Base-by-base conservation (phyloP, 2,113 vertebrate genomes). In the Mionectes macconnelli region DNA sequence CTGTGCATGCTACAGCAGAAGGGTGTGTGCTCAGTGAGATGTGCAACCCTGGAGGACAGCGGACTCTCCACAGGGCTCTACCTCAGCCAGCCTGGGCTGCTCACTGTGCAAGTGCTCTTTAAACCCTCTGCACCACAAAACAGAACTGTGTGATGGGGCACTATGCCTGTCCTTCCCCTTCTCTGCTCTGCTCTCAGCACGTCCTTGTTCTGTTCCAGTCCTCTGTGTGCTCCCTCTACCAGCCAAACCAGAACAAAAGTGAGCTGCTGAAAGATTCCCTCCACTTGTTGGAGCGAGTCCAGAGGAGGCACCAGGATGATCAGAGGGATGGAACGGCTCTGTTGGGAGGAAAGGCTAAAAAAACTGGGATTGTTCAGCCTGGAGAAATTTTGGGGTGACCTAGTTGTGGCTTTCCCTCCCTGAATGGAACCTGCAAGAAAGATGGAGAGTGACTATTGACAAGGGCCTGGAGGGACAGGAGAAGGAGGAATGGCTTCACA, bases 231-330 rank as follows among this genome's bases (percentile, higher is more conserved):
- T n/a, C 5, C 18, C n/a, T 67, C 24, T 33, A 12, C 8, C 24
- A 77, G 33, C 17, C 59, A 69, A 73, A n/a, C 5, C n/a, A 35
- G 4, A 56, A 50, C 59, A 40, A 35, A 33, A 25, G 3, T 50
- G 21, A 78, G 5, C 30, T n/a, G 17, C 0, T n/a, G 56, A 60
- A 78, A 89, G 84, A 52, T 24, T 72, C 25, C 16, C 55, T 31
- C 23, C 7, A 8, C 28, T 47, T 62, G 47, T 2, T 35, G 47
- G 0, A 4, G 13, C 0, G 5, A 75, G 62, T 30, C 53, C 78
- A 68, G 62, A 47, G 78, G 14, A 60, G 87, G 53, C 62, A 0
- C 6, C 39, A 89, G 31, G 2, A 19, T 3, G 39, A 12, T 6
- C 53, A 68, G n/a, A 75, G 78, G 52, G 39, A 25, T 47, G 70